Conservation (phyloP, 1,140 invertebrate species). For the Eriosoma lanigerum region DNA sequence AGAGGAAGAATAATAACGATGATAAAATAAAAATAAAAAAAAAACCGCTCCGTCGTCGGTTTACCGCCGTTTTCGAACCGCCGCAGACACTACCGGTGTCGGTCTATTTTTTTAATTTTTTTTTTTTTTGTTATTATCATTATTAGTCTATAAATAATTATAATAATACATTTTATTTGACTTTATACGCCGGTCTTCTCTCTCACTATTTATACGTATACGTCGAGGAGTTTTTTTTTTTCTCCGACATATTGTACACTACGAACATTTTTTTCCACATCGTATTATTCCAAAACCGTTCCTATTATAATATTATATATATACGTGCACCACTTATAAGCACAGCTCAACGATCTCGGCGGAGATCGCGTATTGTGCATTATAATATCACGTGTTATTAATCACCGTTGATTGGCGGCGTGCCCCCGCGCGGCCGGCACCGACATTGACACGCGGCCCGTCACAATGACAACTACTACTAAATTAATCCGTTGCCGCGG, state of each 20-base stretch:
- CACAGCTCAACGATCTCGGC: too few species aligned
- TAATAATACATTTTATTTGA: too few species aligned
- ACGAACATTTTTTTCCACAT: slow-evolving; percentile 1
- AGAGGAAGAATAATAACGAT: neutral
- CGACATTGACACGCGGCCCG: slow-evolving; percentile 9
- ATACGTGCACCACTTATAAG: too few species aligned
- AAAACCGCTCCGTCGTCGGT: slow-evolving; percentile 44
- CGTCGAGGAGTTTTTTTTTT: too few species aligned
- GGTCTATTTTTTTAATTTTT: slow-evolving; percentile 50
- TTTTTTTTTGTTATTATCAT: slow-evolving; percentile 29
- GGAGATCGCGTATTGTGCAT: neutral
- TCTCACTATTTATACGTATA: neutral
- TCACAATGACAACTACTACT: slow-evolving; percentile 48
- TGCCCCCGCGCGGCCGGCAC: too few species aligned
- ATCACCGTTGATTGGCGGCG: slow-evolving; percentile 50
- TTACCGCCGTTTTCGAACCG: slow-evolving; percentile 47
- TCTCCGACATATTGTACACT: too few species aligned
- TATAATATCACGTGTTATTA: slow-evolving; percentile 35
- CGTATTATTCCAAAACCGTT: slow-evolving; percentile 11
- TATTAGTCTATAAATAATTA: too few species aligned
- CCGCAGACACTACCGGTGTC: slow-evolving; percentile 32
- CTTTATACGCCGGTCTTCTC: neutral
- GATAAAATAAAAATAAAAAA: neutral
- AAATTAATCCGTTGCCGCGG: slow-evolving; percentile 38
- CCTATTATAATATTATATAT: too few species aligned